Conservation (phyloP, 1,140 invertebrate genomes). For the Leptinotarsa defecta region DNA sequence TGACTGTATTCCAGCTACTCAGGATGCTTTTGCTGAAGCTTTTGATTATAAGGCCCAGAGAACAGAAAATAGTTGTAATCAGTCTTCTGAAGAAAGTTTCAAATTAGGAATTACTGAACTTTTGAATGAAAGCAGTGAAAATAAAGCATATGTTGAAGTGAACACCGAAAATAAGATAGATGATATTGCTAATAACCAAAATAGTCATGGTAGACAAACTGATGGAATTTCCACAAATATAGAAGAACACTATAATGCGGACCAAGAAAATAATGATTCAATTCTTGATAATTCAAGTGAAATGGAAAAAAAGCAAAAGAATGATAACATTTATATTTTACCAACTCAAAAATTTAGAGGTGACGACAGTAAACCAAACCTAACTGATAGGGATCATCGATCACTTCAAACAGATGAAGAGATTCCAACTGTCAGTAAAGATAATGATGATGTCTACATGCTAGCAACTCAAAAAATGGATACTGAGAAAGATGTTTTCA, state of each 20-base stretch:
- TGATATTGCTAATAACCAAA: background rate
- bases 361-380: background rate
- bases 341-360: constrained; percentile 24
- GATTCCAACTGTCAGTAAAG: too few relatives aligned
- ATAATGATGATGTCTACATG: constrained; percentile 33
- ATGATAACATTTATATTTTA: constrained; percentile 23
- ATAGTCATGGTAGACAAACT: too few relatives aligned
- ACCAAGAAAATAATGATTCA: background rate
- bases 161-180: background rate
- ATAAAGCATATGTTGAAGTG: constrained; percentile 10
- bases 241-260: background rate
- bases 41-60: constrained; percentile 18
- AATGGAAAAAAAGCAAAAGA: background rate
- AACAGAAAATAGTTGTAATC: constrained; percentile 23
- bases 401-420: too few relatives aligned
- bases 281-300: background rate
- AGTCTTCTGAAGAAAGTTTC: constrained; percentile 35
- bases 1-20: constrained; percentile 39
- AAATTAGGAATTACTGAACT: constrained; percentile 40
- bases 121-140: constrained; percentile 30
- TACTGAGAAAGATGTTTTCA: constrained; percentile 14
- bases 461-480: constrained; percentile 38
- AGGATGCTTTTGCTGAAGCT: constrained; percentile 29
- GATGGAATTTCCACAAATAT: background rate
- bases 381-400: too few relatives aligned